Evolutionary conservation across 35 echinoderm and acorn worm genomes (phyloP).

Genomic region (Eucidaris tribuloides): DNA sequence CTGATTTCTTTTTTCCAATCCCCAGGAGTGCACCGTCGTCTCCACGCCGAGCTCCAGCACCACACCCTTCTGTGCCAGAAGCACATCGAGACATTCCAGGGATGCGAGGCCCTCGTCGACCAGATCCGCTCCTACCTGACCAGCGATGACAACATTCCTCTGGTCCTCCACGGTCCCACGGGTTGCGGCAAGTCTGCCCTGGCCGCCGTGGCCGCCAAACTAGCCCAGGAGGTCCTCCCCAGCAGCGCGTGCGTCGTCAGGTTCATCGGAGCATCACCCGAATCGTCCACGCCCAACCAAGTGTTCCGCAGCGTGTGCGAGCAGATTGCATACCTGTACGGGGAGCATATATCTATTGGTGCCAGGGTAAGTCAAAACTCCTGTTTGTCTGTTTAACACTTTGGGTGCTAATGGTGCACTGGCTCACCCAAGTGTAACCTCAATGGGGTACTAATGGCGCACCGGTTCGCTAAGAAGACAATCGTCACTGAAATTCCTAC

Average conservation of each 20-base stretch:
- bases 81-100: slow-evolving; percentile 76
- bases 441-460: too few species aligned
- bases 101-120: slow-evolving; percentile 49
- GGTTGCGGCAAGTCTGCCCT: slow-evolving; percentile 83
- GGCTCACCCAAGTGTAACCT: too few species aligned
- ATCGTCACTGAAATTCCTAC: too few species aligned
- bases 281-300: slow-evolving; percentile 64
- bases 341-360: slow-evolving; percentile 89
- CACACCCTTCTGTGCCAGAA: slow-evolving; percentile 59
- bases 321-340: slow-evolving; percentile 91
- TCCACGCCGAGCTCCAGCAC: slow-evolving; percentile 71
- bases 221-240: slow-evolving; percentile 27
- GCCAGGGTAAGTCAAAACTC: slow-evolving; percentile 64
- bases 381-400: too few species aligned
- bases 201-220: slow-evolving; percentile 64
- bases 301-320: slow-evolving; percentile 89
- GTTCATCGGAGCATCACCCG: slow-evolving; percentile 73
- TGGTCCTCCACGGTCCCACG: slow-evolving; percentile 72
- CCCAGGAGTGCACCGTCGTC: slow-evolving; percentile 62
- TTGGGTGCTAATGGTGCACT: too few species aligned
- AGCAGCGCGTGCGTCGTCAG: slow-evolving; percentile 74
- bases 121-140: slow-evolving; percentile 72
- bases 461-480: too few species aligned
- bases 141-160: slow-evolving; percentile 44
- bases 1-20: too few species aligned